phyloP scores from a whole-genome alignment of 1,140 invertebrate species.

The Chymomyza costata region DNA sequence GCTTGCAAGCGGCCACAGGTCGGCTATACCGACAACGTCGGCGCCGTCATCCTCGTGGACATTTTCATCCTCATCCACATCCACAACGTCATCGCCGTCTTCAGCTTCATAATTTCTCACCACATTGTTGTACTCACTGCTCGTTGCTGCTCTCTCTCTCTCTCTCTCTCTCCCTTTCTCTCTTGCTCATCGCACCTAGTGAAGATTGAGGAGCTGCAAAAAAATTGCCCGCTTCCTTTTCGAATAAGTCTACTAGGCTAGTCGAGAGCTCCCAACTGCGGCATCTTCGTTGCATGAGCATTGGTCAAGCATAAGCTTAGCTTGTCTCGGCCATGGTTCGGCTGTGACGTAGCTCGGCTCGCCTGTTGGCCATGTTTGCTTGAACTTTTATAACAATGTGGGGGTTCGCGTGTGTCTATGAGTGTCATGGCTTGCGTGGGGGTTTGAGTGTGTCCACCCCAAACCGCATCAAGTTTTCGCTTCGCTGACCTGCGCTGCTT shows the following conservation, averaged over 20 bases:
- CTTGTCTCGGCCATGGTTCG: slow-evolving; percentile 18
- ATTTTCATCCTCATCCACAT: slow-evolving; percentile 21
- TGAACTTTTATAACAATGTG: slow-evolving; percentile 70
- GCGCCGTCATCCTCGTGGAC: slow-evolving; percentile 9
- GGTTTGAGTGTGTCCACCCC: slow-evolving; percentile 7
- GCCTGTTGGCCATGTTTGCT: slow-evolving; percentile 48
- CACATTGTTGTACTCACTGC: slow-evolving; percentile 17
- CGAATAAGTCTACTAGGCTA: slow-evolving; percentile 37
- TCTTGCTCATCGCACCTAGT: not conserved
- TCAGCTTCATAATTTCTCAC: slow-evolving; percentile 61
- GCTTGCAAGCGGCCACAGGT: slow-evolving; percentile 47
- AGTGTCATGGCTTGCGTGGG: not conserved
- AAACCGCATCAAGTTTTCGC: slow-evolving; percentile 6
- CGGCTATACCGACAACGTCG: slow-evolving; percentile 17
- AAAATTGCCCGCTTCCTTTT: slow-evolving; percentile 20
- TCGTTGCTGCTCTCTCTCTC: not conserved
- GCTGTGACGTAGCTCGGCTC: slow-evolving; percentile 7
- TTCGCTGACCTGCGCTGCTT: not conserved
- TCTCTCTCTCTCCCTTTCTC: slow-evolving; percentile 10
- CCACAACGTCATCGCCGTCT: slow-evolving; percentile 17
- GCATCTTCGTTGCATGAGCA: slow-evolving; percentile 7
- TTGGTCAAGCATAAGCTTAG: slow-evolving; percentile 43
- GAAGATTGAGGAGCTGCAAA: not conserved
- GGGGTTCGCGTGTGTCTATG: slow-evolving; percentile 14
- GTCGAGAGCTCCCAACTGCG: slow-evolving; percentile 16